Evolutionary conservation across 2,113 vertebrate species (phyloP).

Genomic region (Chitala chitala): DNA sequence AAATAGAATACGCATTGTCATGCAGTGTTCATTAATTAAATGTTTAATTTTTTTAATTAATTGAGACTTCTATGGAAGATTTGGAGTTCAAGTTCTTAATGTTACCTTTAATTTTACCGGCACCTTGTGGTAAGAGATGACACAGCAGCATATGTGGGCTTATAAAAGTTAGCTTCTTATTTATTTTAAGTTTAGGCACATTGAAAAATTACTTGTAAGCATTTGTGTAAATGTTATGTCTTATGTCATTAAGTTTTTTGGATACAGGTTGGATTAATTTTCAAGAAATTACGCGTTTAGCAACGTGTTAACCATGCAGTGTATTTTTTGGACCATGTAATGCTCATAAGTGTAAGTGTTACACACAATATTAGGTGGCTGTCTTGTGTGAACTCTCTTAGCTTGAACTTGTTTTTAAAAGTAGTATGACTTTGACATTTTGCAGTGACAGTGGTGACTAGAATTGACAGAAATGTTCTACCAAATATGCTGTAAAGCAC

Average conservation of each 20-base stretch:
- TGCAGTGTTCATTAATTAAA: neutral
- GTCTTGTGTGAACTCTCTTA: no score
- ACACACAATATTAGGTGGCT: neutral
- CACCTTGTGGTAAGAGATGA: neutral
- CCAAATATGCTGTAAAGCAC: neutral
- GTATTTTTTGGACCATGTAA: neutral
- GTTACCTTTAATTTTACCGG: no score
- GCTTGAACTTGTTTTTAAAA: neutral
- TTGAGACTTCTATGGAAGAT: no score
- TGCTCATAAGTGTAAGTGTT: neutral
- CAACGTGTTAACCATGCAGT: neutral
- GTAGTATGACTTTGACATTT: no score
- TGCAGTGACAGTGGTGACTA: no score
- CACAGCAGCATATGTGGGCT: neutral
- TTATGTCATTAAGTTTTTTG: neutral
- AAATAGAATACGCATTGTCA: neutral
- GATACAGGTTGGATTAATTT: neutral
- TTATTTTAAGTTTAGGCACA: no score
- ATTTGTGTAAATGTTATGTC: neutral
- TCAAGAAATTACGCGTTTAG: neutral
- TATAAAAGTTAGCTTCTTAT: neutral
- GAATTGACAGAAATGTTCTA: no score
- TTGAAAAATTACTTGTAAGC: no score
- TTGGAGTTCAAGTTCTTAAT: no score
- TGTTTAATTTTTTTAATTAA: neutral